phyloP scores from a whole-genome alignment of 1,140 invertebrate species.

The Maniola jurtina region DNA sequence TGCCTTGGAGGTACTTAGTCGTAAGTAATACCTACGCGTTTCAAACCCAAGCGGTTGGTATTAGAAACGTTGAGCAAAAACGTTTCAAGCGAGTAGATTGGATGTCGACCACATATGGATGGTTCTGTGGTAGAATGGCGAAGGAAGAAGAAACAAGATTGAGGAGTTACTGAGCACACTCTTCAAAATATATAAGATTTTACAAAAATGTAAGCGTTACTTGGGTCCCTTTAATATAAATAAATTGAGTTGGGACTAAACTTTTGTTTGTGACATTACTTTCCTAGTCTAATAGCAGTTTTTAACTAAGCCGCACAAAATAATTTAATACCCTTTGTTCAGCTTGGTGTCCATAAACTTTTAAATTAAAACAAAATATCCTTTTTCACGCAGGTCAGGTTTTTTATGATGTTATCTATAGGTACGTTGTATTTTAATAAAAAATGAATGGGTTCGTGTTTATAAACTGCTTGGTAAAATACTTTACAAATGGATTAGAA shows the following conservation, averaged over 20 bases:
- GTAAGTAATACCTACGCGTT: no score
- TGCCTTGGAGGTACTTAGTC: no score
- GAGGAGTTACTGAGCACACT: no score
- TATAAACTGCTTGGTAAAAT: background rate
- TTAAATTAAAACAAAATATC: slow-evolving; percentile 3
- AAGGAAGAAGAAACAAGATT: no score
- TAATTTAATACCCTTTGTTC: slow-evolving; percentile 3
- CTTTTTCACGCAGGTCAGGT: background rate
- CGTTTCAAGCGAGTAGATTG: no score
- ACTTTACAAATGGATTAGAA: no score
- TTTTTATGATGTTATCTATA: background rate
- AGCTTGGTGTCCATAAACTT: slow-evolving; percentile 3
- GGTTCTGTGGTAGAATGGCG: no score
- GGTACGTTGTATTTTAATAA: background rate
- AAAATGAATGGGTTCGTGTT: background rate
- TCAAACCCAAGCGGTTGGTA: no score
- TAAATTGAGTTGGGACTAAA: slow-evolving; percentile 7
- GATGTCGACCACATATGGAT: no score
- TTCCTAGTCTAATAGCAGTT: slow-evolving; percentile 1
- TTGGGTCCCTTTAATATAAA: slow-evolving; percentile 1
- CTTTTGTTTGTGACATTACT: slow-evolving; percentile 1
- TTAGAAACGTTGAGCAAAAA: no score
- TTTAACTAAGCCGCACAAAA: slow-evolving; percentile 1
- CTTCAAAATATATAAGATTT: background rate
- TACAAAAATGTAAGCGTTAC: background rate